These are phyloP conservation scores for Gymnocephalus cernua DNA, from an alignment of 2,113 vertebrate genomes.

Conservation along the genomic window DNA sequence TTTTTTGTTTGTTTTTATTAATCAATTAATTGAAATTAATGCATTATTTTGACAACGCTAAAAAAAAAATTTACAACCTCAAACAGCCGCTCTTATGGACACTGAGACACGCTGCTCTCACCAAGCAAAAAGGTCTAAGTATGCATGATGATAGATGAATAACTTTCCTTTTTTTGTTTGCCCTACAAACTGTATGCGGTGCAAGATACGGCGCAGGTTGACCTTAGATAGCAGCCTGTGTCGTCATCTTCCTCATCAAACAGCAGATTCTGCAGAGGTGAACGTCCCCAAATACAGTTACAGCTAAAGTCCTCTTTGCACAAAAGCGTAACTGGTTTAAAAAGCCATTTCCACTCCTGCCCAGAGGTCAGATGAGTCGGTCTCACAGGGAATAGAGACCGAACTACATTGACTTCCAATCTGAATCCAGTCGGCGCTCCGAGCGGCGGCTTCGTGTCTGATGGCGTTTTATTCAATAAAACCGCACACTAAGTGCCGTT, in stretches of 20 bases:
- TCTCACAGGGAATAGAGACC: not conserved
- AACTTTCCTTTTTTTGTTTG: not conserved
- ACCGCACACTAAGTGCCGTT: not conserved
- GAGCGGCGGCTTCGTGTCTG: conserved; percentile 12
- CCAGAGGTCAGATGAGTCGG: not conserved
- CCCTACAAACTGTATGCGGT: not conserved
- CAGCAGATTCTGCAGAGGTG: not conserved
- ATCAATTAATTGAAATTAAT: no score
- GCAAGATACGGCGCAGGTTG: not conserved
- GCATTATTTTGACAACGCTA: no score
- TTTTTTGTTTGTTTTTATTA: no score
- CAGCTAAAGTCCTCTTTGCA: not conserved
- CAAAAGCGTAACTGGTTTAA: conserved; percentile 28
- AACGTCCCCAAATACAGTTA: not conserved
- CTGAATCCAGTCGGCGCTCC: conserved; percentile 11
- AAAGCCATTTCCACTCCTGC: conserved; percentile 2
- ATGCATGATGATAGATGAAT: not conserved
- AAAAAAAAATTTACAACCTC: no score
- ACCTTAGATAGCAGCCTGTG: not conserved
- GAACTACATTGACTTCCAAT: conserved; percentile 40
- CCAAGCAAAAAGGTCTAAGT: not conserved
- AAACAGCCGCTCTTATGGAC: not conserved
- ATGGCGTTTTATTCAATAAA: conserved; percentile 43
- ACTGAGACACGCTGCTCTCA: not conserved
- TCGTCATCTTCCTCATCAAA: not conserved